Evolutionary conservation across 2,888 invertebrate genomes (phyloP), one percentile per base, ranked within the genome.

Genomic region (Trachelus troglodyta): DNA sequence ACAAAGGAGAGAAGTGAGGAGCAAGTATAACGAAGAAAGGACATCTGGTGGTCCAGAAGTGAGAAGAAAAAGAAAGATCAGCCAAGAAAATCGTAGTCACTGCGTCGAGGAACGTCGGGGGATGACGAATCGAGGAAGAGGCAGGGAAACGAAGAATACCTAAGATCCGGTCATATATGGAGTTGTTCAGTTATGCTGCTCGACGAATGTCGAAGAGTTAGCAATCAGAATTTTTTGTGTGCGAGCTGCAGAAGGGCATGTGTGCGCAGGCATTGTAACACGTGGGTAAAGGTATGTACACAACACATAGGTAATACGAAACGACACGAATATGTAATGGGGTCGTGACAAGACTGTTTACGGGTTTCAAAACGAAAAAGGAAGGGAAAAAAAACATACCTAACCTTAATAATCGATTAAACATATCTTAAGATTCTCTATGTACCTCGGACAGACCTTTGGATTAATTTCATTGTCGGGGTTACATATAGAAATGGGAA

Each of bases 261-360:
- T 37, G 73, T 30, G 37, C 37, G n/a, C 15, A 37, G 73, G 34
- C 56, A 56, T 56, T 23, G 56, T 80, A 79, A 79, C 81, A 34
- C 79, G 77, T 79, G 82, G 74, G 73, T 83, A 83, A 81, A 83
- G 79, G 79, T 81, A 79, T 79, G 82, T 81, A 83, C 80, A 80
- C 84, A 79, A 79, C 23, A 23, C 23, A 56, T 15, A 9, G 6
- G 23, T 23, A 56, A 9, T 56, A 56, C 81, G 78, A 80, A 34
- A 12, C 71, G 83, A 81, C 79, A 80, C 79, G 82, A 83, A 84
- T 83, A 77, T 77, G 77, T 75, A 78, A 81, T 73, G 75, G 73
- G n/a, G 12, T 75, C 68, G 40, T 33, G 34, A 23, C 68, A 11
- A 75, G 69, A 56, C 75, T 71, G 75, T 37, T 75, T 73, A 30